phyloP scores from a whole-genome alignment of 2,888 invertebrate species.

The Cantharis rufa region DNA sequence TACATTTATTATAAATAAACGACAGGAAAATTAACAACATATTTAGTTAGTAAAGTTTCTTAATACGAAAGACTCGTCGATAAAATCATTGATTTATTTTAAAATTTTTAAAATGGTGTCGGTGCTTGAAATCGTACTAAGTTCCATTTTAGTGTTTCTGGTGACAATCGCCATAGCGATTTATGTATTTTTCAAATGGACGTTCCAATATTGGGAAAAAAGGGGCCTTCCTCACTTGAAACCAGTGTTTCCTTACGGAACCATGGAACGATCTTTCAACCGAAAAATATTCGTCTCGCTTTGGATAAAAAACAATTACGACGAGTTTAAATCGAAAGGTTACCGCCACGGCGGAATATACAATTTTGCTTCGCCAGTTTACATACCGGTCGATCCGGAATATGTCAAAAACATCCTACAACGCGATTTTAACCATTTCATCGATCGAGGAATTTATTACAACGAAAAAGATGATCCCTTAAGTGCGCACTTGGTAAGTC shows the following conservation, averaged over 20 bases:
- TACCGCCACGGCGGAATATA: slow-evolving; percentile 25
- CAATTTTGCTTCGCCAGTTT: neutral
- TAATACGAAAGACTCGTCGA: too few relatives aligned
- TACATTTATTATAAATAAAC: neutral
- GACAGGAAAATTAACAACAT: neutral
- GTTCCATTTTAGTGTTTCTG: neutral
- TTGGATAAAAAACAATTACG: slow-evolving; percentile 30
- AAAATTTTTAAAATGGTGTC: too few relatives aligned
- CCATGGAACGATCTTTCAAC: neutral
- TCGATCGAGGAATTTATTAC: slow-evolving; percentile 52
- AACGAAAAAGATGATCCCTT: slow-evolving; percentile 51
- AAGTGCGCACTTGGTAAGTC: slow-evolving; percentile 48
- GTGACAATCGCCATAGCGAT: neutral
- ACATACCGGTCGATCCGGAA: slow-evolving; percentile 4
- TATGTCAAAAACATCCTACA: slow-evolving; percentile 52
- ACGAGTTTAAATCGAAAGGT: slow-evolving; percentile 25
- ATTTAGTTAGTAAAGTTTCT: neutral
- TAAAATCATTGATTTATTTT: neutral
- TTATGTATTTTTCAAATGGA: neutral
- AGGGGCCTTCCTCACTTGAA: neutral
- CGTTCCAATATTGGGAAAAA: neutral
- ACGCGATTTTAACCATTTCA: slow-evolving; percentile 53
- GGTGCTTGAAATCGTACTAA: neutral
- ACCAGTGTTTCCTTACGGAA: neutral
- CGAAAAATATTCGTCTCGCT: neutral